Percentiles rank a stretch among this genome's conserved stretches.
phyloP scores from a whole-genome alignment of 2,797 vertebrate genomes.

The Florisuga fusca region DNA sequence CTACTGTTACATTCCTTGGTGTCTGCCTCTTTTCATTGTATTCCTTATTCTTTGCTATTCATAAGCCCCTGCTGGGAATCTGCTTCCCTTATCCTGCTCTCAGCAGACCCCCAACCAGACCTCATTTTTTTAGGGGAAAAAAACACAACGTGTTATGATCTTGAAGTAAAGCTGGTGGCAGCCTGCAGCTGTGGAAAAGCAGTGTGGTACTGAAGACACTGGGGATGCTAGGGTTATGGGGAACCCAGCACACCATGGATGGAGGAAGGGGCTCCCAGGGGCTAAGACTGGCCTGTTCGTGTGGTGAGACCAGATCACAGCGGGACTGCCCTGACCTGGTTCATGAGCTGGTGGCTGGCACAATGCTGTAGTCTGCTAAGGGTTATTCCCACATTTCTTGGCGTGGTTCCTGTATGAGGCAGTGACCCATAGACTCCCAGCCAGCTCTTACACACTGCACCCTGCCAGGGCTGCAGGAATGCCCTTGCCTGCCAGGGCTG shows the following conservation, averaged over 20 bases:
- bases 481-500: fast-evolving
- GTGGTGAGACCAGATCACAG: background rate
- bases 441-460: background rate
- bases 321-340: background rate
- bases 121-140: background rate
- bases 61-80: background rate
- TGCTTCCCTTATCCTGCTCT: background rate
- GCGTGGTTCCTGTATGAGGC: background rate
- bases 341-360: background rate
- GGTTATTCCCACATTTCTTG: background rate
- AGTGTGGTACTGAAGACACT: background rate
- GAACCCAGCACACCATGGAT: background rate
- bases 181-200: background rate
- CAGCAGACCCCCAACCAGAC: background rate
- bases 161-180: background rate
- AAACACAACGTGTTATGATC: fast-evolving
- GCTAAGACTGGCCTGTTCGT: background rate
- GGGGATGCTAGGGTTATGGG: background rate
- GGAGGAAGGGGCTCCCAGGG: background rate
- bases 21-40: background rate
- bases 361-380: background rate
- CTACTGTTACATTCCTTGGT: background rate
- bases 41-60: background rate
- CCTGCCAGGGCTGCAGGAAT: background rate
- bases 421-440: background rate